A percentile compares a stretch with the other conserved stretches of the same genome.
These are phyloP conservation scores for Ennomos quercinarius DNA, from an alignment of 2,888 invertebrate genomes.

Conservation along the genomic window DNA sequence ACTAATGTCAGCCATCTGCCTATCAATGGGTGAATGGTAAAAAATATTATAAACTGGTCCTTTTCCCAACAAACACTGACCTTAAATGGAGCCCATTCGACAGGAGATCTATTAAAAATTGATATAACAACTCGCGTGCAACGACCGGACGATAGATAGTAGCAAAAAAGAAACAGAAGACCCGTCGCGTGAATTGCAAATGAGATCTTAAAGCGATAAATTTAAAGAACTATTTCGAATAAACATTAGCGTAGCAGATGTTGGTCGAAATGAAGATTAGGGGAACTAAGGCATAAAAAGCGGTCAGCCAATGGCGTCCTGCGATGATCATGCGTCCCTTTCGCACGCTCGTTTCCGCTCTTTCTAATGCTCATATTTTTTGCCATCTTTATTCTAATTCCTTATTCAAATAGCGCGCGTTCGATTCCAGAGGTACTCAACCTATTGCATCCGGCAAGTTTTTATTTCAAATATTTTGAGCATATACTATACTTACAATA, in stretches of 20 bases:
- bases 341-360: slow-evolving; percentile 63
- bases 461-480: slow-evolving; percentile 30
- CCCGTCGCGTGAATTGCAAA: slow-evolving; percentile 63
- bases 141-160: slow-evolving; percentile 68
- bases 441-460: slow-evolving; percentile 56
- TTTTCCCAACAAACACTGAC: slow-evolving; percentile 61
- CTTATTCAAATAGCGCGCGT: slow-evolving; percentile 76
- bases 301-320: slow-evolving; percentile 77
- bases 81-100: slow-evolving; percentile 73
- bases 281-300: slow-evolving; percentile 85
- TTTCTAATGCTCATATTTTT: slow-evolving; percentile 84
- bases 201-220: slow-evolving; percentile 72
- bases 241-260: slow-evolving; percentile 80
- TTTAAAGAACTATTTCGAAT: slow-evolving; percentile 80
- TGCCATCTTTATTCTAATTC: slow-evolving; percentile 82
- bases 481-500: neutral
- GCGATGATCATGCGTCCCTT: slow-evolving; percentile 59
- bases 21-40: slow-evolving; percentile 60
- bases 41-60: slow-evolving; percentile 64
- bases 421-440: slow-evolving; percentile 76
- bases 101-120: slow-evolving; percentile 78
- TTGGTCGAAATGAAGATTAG: slow-evolving; percentile 83
- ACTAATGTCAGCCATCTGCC: slow-evolving; percentile 58
- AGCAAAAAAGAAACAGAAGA: slow-evolving; percentile 64
- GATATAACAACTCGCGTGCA: slow-evolving; percentile 76